These are phyloP conservation scores for Luidia sarsii DNA, from an alignment of 53 echinoderm and acorn worm genomes.

Conservation along the genomic window DNA sequence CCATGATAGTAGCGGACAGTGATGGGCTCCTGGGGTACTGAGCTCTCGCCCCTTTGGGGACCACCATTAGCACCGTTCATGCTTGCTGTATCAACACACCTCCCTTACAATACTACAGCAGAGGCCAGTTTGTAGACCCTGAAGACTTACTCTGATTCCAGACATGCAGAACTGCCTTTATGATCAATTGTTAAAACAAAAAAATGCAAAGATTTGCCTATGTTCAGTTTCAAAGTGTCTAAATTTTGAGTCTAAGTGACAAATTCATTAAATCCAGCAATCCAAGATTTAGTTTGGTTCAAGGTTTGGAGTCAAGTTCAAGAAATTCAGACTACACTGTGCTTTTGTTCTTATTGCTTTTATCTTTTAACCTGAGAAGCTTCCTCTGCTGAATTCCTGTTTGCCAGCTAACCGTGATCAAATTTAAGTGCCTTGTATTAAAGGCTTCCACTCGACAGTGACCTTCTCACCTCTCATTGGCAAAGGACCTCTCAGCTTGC, in stretches of 20 bases:
- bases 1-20: conserved; percentile 85
- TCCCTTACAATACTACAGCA: background rate
- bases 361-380: no score
- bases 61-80: conserved; percentile 34
- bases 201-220: background rate
- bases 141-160: background rate
- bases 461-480: no score
- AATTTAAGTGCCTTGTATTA: no score
- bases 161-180: background rate
- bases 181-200: background rate
- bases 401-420: no score
- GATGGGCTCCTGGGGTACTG: conserved; percentile 66
- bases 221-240: background rate
- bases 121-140: background rate
- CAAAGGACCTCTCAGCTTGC: no score
- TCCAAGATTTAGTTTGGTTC: no score
- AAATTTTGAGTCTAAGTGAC: background rate
- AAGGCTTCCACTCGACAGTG: no score
- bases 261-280: background rate
- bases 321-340: no score
- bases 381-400: no score
- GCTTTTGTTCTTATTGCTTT: no score
- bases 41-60: conserved; percentile 3
- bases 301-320: no score
- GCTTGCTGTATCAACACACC: background rate